phyloP scores from a whole-genome alignment of 2,797 vertebrate genomes.

The Nasua narica region DNA sequence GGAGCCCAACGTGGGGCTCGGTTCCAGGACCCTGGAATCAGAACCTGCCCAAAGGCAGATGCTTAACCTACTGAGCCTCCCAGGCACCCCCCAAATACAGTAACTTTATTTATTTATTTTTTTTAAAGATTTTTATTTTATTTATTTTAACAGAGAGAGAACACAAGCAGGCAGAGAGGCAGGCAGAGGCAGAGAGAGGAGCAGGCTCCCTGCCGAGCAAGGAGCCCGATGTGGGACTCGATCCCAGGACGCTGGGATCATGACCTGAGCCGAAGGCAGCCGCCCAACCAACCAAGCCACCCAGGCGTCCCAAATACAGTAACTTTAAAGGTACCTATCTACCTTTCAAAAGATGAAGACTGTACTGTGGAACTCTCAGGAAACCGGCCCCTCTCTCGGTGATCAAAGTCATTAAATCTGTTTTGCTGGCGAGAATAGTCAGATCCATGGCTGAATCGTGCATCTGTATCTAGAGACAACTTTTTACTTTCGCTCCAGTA shows the following conservation, averaged over 20 bases:
- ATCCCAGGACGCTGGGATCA: background rate
- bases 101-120: no score
- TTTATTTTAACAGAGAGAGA: no score
- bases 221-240: background rate
- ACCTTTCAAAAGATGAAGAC: constrained; percentile 94
- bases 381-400: constrained; percentile 91
- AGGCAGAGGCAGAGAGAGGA: background rate
- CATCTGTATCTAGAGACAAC: constrained; percentile 90
- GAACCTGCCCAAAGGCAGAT: background rate
- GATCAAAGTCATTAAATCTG: constrained; percentile 93
- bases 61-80: background rate
- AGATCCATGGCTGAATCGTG: constrained; percentile 90
- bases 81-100: background rate
- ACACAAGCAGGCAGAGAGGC: no score
- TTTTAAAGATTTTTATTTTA: no score
- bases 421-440: constrained; percentile 94
- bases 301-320: background rate
- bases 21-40: background rate
- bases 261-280: background rate
- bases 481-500: constrained; percentile 98
- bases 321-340: background rate
- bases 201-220: background rate
- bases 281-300: background rate
- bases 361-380: constrained; percentile 87
- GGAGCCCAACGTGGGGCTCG: background rate